Percentiles rank a stretch among this genome's conserved stretches.
phyloP scores from a whole-genome alignment of 92 coral and sea anemone genomes.

The Paramuricea clavata region DNA sequence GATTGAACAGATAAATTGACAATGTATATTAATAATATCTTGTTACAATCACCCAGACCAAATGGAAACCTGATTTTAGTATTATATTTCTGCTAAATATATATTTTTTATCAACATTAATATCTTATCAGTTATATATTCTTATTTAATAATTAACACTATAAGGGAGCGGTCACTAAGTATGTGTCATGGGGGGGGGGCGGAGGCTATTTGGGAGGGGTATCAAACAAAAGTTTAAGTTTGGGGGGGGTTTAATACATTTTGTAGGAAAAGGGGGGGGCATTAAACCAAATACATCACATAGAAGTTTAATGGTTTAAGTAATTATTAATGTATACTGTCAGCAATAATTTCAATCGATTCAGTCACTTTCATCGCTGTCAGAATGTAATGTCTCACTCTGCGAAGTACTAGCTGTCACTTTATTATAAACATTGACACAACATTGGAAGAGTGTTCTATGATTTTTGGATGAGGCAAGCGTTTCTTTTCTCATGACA shows the following conservation, averaged over 20 bases:
- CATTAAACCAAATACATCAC: slow-evolving; percentile 3
- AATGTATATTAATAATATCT: too few relatives aligned
- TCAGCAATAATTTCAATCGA: not conserved
- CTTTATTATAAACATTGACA: slow-evolving; percentile 30
- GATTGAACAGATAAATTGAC: too few relatives aligned
- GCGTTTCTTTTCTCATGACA: slow-evolving; percentile 42
- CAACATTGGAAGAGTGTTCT: slow-evolving; percentile 34
- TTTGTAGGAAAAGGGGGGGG: slow-evolving; percentile 14
- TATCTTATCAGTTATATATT: too few relatives aligned
- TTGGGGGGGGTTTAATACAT: not conserved
- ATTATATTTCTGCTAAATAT: too few relatives aligned
- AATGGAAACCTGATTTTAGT: too few relatives aligned
- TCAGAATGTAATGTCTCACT: slow-evolving; percentile 25
- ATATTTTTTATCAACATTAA: too few relatives aligned
- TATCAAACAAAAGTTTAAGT: not conserved
- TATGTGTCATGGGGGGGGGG: slow-evolving; percentile 21
- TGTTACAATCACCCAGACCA: too few relatives aligned
- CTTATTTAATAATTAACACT: too few relatives aligned
- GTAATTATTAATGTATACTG: slow-evolving; percentile 5
- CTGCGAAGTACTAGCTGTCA: slow-evolving; percentile 25
- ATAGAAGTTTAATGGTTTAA: not conserved
- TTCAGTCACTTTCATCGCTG: slow-evolving; percentile 31
- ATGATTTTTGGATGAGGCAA: slow-evolving; percentile 40
- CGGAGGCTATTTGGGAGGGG: slow-evolving; percentile 14
- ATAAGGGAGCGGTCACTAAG: slow-evolving; percentile 15